Evolutionary conservation across 1,140 invertebrate species (phyloP), one percentile per base, ranked within the genome.

Genomic region (Danaus plexippus): DNA sequence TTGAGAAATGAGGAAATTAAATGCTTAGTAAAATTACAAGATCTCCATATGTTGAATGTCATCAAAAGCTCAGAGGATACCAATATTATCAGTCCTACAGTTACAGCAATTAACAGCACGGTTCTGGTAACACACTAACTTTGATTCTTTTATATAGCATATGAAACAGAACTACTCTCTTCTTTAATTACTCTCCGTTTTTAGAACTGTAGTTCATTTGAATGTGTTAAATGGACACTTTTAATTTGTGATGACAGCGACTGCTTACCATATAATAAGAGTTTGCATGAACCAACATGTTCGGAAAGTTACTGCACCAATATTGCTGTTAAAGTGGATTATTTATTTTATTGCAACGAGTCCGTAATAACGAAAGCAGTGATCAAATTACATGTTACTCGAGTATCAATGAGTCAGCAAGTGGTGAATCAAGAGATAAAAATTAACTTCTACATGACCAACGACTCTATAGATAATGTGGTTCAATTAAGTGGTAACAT

Each of bases 31-130:
- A 80, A 73, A 60, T 52, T 86, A 9, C 64, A 73, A 15, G 73
- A 87, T 55, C 57, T 84, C 5, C 73, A 85, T 60, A 80, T 80
- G 69, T 75, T 85, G 53, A 56, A 76, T 52, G 66, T 77, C 54
- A 54, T 72, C 11, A 76, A 71, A 58, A 67, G 55, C 54, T 54
- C 58, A 8, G 54, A 74, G 45, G 52, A 65, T 43, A 54, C 70
- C n/a, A 66, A 48, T 11, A 22, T 79, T 51, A 66, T 77, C 7
- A 80, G 77, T 64, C 64, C 69, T 32, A 70, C 52, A 44, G 48
- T 66, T 11, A 59, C 48, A 8, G 65, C 65, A 15, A 32, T 64
- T 15, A 80, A 74, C 22, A 69, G 60, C 10, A 62, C 73, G 51
- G 42, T 41, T 46, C 47, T 81, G 75, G 78, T 84, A 73, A 61